phyloP scores from a whole-genome alignment of 1,140 invertebrate species.

The Bombyx mori region DNA sequence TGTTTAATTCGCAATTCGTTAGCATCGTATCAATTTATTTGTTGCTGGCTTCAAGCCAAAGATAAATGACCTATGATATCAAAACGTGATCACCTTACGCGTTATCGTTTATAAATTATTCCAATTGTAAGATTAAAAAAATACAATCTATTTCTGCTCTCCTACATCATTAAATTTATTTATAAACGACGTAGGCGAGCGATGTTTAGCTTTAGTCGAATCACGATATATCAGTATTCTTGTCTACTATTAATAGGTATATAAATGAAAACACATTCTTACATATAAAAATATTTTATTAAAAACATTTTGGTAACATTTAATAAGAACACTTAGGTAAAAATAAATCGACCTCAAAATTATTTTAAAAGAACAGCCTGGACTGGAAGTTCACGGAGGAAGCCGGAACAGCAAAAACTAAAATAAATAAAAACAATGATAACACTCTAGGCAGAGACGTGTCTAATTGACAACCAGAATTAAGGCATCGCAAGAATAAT shows the following conservation, averaged over 20 bases:
- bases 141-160: constrained; percentile 23
- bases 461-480: constrained; percentile 74
- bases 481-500: constrained; percentile 74
- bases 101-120: constrained; percentile 21
- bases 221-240: neutral
- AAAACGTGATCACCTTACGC: constrained; percentile 34
- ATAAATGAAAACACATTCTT: constrained; percentile 45
- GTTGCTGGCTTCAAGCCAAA: constrained; percentile 24
- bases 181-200: constrained; percentile 3
- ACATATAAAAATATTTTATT: constrained; percentile 75
- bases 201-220: neutral
- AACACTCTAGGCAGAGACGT: constrained; percentile 71
- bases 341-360: constrained; percentile 74
- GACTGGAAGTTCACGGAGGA: constrained; percentile 71
- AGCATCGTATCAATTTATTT: constrained; percentile 7
- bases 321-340: constrained; percentile 74
- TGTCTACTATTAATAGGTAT: neutral
- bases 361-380: constrained; percentile 72
- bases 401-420: constrained; percentile 71
- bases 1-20: too few species aligned
- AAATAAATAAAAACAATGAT: constrained; percentile 70
- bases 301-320: constrained; percentile 75
- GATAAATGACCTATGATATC: constrained; percentile 25
- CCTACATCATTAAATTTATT: constrained; percentile 15
- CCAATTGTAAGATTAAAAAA: constrained; percentile 25